Conservation (phyloP, 1,140 invertebrate species). For the Euura saliciscinereae region DNA sequence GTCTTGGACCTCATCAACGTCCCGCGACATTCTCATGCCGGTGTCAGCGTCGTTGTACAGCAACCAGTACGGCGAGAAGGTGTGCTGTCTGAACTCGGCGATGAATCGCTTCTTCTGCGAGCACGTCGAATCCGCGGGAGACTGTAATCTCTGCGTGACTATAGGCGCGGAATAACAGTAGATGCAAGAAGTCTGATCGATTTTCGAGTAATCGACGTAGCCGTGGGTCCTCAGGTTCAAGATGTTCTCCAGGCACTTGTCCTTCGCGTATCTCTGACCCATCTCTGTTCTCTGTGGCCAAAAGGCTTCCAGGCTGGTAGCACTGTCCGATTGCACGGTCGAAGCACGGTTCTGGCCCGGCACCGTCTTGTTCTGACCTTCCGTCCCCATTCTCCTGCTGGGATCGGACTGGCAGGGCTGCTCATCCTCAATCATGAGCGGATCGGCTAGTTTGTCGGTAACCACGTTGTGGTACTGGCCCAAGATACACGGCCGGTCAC, state of each 20-base stretch:
- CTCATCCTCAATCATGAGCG: too few species aligned
- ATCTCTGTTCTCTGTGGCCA: neutral
- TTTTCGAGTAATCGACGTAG: slow-evolving; percentile 39
- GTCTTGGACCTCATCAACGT: neutral
- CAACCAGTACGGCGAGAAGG: slow-evolving; percentile 37
- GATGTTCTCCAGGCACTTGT: slow-evolving; percentile 37
- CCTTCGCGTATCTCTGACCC: neutral
- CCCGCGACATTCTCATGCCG: neutral
- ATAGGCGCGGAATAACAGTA: slow-evolving; percentile 44
- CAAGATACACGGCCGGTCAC: too few species aligned
- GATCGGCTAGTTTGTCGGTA: too few species aligned
- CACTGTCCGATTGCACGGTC: too few species aligned
- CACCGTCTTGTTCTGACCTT: too few species aligned
- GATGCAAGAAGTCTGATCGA: slow-evolving; percentile 46
- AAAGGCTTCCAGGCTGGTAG: neutral
- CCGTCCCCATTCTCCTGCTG: too few species aligned
- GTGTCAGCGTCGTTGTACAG: slow-evolving; percentile 33
- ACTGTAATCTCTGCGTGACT: slow-evolving; percentile 29
- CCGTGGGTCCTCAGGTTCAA: slow-evolving; percentile 36
- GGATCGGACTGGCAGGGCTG: too few species aligned
- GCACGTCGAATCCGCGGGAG: slow-evolving; percentile 18
- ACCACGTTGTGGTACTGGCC: too few species aligned
- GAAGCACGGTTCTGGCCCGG: too few species aligned
- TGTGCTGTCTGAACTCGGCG: slow-evolving; percentile 37
- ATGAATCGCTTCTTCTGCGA: slow-evolving; percentile 30